phyloP scores from a whole-genome alignment of 2,888 invertebrate species.

The Pelosia muscerda region DNA sequence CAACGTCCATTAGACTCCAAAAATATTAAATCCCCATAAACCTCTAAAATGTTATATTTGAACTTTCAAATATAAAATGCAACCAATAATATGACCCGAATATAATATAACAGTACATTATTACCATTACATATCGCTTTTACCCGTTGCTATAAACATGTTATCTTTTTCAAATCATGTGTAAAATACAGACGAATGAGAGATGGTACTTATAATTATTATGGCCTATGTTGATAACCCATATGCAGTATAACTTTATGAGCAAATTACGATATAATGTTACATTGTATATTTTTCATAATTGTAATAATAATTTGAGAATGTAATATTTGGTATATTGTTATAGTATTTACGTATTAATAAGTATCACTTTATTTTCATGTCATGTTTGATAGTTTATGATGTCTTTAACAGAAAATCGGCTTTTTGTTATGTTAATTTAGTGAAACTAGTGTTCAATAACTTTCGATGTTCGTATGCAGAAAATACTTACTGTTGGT shows the following conservation, averaged over 20 bases:
- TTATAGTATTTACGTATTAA: not conserved
- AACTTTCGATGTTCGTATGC: slow-evolving; percentile 29
- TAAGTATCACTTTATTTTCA: not conserved
- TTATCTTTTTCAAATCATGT: not conserved
- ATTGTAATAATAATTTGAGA: not conserved
- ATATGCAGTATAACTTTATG: not conserved
- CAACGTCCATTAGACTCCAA: not conserved
- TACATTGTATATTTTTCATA: not conserved
- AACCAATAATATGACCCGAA: no score
- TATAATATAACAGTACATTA: no score
- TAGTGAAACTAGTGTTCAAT: not conserved
- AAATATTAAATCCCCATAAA: not conserved
- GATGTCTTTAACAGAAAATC: not conserved
- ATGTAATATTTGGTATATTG: not conserved
- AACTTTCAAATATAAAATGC: no score
- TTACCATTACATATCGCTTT: no score
- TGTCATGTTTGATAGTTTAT: slow-evolving; percentile 2
- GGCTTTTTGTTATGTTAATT: not conserved
- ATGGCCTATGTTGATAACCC: no score
- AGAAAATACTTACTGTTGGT: not conserved
- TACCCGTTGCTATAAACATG: no score
- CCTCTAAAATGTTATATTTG: not conserved
- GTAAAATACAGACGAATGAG: no score
- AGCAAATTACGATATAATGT: not conserved
- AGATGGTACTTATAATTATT: no score